These are phyloP conservation scores for Tridacna gigas DNA, from an alignment of 2,888 invertebrate genomes.

Conservation along the genomic window DNA sequence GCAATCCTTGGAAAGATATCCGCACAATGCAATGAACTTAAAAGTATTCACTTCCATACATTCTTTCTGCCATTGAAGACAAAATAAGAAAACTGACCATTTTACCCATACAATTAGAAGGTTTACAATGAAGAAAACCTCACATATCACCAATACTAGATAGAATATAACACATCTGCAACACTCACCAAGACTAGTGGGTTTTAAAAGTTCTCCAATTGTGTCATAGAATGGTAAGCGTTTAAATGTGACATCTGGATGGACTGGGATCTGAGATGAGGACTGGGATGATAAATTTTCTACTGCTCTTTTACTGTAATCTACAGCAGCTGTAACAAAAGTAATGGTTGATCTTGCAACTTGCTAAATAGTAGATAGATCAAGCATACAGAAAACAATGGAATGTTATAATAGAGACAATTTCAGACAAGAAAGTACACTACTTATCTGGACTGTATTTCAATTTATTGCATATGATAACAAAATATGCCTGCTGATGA, in stretches of 20 bases:
- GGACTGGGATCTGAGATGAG: slow-evolving; percentile 88
- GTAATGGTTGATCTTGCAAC: too few species aligned
- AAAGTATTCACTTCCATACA: too few species aligned
- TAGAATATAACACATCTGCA: too few species aligned
- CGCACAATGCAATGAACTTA: too few species aligned
- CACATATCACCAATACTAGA: too few species aligned
- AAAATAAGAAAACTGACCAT: too few species aligned
- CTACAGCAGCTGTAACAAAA: slow-evolving; percentile 52
- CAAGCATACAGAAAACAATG: not conserved
- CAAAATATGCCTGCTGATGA: too few species aligned
- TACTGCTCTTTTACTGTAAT: slow-evolving; percentile 50
- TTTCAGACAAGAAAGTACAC: not conserved
- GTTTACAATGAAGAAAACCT: too few species aligned
- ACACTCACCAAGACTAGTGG: slow-evolving; percentile 90
- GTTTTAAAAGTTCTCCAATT: slow-evolving; percentile 93
- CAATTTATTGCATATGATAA: too few species aligned
- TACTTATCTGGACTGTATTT: not conserved
- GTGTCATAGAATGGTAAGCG: slow-evolving; percentile 97
- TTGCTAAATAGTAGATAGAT: not conserved
- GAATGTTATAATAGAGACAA: not conserved
- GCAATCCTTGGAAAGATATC: too few species aligned
- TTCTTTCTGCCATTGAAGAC: too few species aligned
- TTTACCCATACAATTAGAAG: too few species aligned
- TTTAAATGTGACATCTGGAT: slow-evolving; percentile 97
- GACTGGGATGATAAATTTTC: slow-evolving; percentile 36